Evolutionary conservation across 2,888 invertebrate species (phyloP).

Genomic region (Nudaria mundana): DNA sequence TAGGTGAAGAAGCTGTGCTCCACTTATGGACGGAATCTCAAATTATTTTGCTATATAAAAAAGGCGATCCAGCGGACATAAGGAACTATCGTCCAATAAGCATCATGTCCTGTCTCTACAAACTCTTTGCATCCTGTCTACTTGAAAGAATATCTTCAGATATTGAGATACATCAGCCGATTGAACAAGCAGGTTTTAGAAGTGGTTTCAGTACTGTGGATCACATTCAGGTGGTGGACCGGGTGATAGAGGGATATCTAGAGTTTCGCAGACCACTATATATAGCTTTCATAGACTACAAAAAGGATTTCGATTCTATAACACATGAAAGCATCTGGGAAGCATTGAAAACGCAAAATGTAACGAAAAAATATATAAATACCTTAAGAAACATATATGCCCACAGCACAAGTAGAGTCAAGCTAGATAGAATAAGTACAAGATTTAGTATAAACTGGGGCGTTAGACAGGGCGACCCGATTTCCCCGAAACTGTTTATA

Average conservation of each 20-base stretch:
- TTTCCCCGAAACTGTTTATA: neutral
- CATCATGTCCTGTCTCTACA: too few relatives aligned
- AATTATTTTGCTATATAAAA: neutral
- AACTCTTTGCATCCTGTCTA: too few relatives aligned
- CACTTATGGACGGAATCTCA: neutral
- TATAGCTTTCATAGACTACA: too few relatives aligned
- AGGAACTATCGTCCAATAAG: neutral
- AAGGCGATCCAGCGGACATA: neutral
- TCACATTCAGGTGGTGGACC: too few relatives aligned
- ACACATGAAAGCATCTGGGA: neutral
- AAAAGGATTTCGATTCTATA: neutral
- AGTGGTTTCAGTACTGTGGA: too few relatives aligned
- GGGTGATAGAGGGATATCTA: neutral
- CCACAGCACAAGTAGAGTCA: neutral
- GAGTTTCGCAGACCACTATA: too few relatives aligned
- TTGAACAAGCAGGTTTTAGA: too few relatives aligned
- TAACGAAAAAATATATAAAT: neutral
- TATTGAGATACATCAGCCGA: too few relatives aligned
- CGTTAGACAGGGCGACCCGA: neutral
- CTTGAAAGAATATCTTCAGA: too few relatives aligned
- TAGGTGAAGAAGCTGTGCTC: neutral
- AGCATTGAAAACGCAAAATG: neutral
- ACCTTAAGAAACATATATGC: neutral
- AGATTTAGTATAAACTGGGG: neutral
- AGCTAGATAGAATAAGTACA: neutral